Conservation (phyloP, 2,888 invertebrate genomes). For the Globia sparganii region DNA sequence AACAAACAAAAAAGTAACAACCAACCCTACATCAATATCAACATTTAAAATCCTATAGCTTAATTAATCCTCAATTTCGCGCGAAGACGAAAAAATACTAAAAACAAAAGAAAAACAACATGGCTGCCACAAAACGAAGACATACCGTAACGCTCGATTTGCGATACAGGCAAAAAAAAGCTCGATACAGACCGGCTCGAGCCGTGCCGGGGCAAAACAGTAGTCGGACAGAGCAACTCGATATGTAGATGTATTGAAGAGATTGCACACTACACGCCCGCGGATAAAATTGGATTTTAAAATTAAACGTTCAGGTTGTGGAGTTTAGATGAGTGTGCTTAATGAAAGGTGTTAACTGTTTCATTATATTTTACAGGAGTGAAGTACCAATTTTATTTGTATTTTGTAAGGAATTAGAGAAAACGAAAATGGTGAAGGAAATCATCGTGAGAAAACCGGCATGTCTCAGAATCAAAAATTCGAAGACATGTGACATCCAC, state of each 20-base stretch:
- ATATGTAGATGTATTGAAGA: constrained; percentile 79
- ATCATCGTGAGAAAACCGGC: not conserved
- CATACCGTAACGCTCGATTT: constrained; percentile 80
- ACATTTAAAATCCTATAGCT: constrained; percentile 61
- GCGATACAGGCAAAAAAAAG: constrained; percentile 74
- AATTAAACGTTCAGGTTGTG: constrained; percentile 57
- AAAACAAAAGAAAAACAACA: constrained; percentile 67
- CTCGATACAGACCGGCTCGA: constrained; percentile 69
- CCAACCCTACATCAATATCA: constrained; percentile 25
- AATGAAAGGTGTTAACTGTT: constrained; percentile 25
- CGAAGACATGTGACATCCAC: no score
- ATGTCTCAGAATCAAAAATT: not conserved
- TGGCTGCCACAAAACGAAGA: constrained; percentile 69
- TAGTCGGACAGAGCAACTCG: constrained; percentile 84
- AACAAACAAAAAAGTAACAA: constrained; percentile 1
- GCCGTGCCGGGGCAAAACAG: constrained; percentile 78
- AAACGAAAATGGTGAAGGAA: not conserved
- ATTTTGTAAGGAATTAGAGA: not conserved
- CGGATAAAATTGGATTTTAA: constrained; percentile 69
- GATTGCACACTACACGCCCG: constrained; percentile 78
- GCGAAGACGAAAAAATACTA: constrained; percentile 68
- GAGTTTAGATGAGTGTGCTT: constrained; percentile 20
- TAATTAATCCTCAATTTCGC: constrained; percentile 83
- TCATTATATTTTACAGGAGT: constrained; percentile 6
- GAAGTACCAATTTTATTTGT: not conserved